Conservation (phyloP, 2,797 vertebrate species). For the Dallia pectoralis region DNA sequence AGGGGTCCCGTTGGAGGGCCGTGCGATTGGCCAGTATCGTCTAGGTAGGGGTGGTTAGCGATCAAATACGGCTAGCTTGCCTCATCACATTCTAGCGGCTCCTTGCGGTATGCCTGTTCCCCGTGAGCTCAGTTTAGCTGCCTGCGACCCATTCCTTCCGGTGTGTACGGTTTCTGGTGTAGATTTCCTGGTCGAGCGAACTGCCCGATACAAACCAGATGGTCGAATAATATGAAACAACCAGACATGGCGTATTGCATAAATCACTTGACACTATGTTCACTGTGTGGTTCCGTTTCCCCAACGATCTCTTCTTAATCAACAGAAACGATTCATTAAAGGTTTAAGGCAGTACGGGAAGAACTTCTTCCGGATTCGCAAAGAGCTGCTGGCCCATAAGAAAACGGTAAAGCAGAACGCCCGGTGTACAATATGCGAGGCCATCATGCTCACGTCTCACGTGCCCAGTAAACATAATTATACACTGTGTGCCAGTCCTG, state of each 20-base stretch:
- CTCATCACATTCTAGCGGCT: too few species aligned
- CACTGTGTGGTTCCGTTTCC: neutral
- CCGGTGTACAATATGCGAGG: neutral
- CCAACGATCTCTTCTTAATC: neutral
- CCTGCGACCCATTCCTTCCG: too few species aligned
- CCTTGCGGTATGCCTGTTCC: too few species aligned
- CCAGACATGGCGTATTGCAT: neutral
- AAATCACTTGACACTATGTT: neutral
- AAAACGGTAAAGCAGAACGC: slow-evolving; percentile 85
- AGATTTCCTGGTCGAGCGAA: too few species aligned
- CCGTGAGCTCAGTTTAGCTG: too few species aligned
- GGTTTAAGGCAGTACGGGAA: slow-evolving; percentile 97
- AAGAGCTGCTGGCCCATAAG: slow-evolving; percentile 96
- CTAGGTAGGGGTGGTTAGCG: too few species aligned
- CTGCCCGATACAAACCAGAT: too few species aligned
- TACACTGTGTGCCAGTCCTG: neutral
- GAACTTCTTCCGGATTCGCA: slow-evolving; percentile 98
- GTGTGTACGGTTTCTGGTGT: too few species aligned
- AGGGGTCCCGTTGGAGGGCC: too few species aligned
- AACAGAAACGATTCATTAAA: slow-evolving; percentile 97
- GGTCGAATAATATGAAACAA: slow-evolving; percentile 1
- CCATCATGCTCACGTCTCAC: neutral
- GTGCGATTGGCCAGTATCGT: too few species aligned
- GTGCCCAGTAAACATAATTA: slow-evolving; percentile 7
- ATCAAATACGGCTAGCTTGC: too few species aligned